Evolutionary conservation across 2,888 invertebrate species (phyloP).

Genomic region (Drosophila mayaguana): DNA sequence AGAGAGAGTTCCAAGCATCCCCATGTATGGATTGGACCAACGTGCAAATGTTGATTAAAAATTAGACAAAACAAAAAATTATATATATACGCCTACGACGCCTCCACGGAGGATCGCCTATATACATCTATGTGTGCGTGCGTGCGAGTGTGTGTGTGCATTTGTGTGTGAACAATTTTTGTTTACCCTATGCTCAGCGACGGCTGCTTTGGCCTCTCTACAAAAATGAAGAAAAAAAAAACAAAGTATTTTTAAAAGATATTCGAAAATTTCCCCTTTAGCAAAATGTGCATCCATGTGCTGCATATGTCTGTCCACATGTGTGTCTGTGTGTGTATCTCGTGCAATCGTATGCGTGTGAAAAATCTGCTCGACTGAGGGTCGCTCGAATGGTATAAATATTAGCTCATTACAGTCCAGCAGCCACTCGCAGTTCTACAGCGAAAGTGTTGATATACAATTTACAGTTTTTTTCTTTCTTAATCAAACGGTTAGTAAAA

Average conservation of each 20-base stretch:
- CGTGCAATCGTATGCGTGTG: slow-evolving; percentile 49
- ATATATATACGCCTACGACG: slow-evolving; percentile 65
- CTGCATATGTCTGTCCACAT: slow-evolving; percentile 50
- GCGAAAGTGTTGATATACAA: slow-evolving; percentile 85
- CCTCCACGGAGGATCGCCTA: slow-evolving; percentile 63
- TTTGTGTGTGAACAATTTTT: slow-evolving; percentile 39
- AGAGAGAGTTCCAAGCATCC: slow-evolving; percentile 82
- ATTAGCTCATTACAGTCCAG: slow-evolving; percentile 85
- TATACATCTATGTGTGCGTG: slow-evolving; percentile 16
- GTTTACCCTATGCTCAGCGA: slow-evolving; percentile 69
- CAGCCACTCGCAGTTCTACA: slow-evolving; percentile 85
- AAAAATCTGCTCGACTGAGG: slow-evolving; percentile 72
- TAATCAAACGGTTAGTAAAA: slow-evolving; percentile 81
- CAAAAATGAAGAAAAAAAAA: slow-evolving; percentile 64
- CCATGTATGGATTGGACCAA: slow-evolving; percentile 85
- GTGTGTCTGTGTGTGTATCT: slow-evolving; percentile 15
- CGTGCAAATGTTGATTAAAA: slow-evolving; percentile 81
- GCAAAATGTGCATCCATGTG: slow-evolving; percentile 78
- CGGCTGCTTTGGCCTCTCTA: slow-evolving; percentile 46
- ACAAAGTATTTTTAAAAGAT: slow-evolving; percentile 78
- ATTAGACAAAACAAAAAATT: slow-evolving; percentile 76
- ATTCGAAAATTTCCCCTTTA: slow-evolving; percentile 70
- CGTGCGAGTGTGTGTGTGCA: slow-evolving; percentile 23
- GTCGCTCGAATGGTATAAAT: slow-evolving; percentile 84
- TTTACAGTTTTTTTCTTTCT: slow-evolving; percentile 81